phyloP scores from a whole-genome alignment of 2,797 vertebrate species.

The Chiroxiphia lanceolata region DNA sequence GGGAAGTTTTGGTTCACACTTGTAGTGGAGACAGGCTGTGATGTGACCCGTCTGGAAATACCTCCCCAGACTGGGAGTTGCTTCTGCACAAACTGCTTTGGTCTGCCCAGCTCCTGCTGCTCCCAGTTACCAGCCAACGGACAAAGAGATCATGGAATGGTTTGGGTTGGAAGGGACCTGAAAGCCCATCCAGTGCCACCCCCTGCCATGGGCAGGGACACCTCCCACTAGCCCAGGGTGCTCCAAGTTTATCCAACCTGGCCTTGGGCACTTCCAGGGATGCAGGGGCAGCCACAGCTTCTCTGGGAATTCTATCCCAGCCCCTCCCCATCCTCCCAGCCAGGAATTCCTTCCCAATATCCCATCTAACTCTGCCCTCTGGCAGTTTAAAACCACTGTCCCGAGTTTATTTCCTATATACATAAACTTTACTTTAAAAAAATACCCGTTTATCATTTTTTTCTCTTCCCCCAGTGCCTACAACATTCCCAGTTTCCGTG shows the following conservation, averaged over 20 bases:
- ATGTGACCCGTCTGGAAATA: background rate
- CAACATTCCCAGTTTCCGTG: conserved; percentile 94
- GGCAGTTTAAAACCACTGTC: background rate
- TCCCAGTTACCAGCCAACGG: background rate
- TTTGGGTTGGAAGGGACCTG: background rate
- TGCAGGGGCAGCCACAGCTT: background rate
- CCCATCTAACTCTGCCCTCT: background rate
- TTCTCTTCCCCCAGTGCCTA: conserved; percentile 81
- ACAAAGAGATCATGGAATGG: background rate
- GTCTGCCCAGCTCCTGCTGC: background rate
- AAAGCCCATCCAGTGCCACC: fast-evolving
- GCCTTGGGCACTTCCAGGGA: background rate
- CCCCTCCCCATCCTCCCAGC: fast-evolving
- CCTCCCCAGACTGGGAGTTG: background rate
- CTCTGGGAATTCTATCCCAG: background rate
- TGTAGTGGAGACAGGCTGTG: background rate
- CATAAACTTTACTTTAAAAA: background rate
- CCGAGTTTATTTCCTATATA: background rate
- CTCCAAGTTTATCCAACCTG: background rate
- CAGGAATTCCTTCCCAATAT: background rate
- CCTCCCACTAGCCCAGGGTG: background rate
- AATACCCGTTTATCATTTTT: background rate
- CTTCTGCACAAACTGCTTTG: background rate
- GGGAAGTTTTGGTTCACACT: background rate
- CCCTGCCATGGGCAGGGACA: background rate